phyloP scores from a whole-genome alignment of 2,888 invertebrate species.

The Seira ritae region DNA sequence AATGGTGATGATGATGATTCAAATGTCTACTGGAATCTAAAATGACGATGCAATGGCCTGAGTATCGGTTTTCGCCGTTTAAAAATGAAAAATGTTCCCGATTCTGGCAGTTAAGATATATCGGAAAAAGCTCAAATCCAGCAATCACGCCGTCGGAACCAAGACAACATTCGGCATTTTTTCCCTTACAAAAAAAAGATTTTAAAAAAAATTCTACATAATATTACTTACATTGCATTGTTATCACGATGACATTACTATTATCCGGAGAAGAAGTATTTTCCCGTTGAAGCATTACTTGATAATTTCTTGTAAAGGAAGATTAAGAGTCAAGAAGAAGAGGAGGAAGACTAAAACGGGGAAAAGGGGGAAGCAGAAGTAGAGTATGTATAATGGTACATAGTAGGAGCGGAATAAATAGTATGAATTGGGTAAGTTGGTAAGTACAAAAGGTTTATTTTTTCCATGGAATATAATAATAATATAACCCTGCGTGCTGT shows the following conservation, averaged over 20 bases:
- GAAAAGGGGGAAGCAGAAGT: constrained; percentile 1
- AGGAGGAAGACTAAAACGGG: neutral
- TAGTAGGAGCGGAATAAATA: neutral
- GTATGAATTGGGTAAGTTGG: neutral
- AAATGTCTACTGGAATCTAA: constrained; percentile 1
- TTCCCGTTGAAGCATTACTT: too few relatives aligned
- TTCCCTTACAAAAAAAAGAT: too few relatives aligned
- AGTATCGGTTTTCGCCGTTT: constrained; percentile 19
- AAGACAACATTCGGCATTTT: constrained; percentile 55
- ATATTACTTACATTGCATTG: constrained; percentile 5
- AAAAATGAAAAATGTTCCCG: constrained; percentile 62
- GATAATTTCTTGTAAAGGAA: constrained; percentile 14
- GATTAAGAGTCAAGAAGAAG: neutral
- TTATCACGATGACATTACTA: neutral
- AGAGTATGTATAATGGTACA: neutral
- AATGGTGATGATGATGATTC: too few relatives aligned
- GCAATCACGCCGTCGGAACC: constrained; percentile 62
- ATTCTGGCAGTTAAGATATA: constrained; percentile 59
- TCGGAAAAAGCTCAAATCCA: constrained; percentile 27
- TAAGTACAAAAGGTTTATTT: constrained; percentile 12
- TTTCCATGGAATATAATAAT: neutral
- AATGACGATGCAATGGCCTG: constrained; percentile 9
- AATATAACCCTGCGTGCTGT: neutral
- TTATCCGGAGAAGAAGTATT: too few relatives aligned
- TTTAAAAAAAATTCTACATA: too few relatives aligned